phyloP scores from a whole-genome alignment of 2,113 vertebrate genomes.

The Petroica traversi region DNA sequence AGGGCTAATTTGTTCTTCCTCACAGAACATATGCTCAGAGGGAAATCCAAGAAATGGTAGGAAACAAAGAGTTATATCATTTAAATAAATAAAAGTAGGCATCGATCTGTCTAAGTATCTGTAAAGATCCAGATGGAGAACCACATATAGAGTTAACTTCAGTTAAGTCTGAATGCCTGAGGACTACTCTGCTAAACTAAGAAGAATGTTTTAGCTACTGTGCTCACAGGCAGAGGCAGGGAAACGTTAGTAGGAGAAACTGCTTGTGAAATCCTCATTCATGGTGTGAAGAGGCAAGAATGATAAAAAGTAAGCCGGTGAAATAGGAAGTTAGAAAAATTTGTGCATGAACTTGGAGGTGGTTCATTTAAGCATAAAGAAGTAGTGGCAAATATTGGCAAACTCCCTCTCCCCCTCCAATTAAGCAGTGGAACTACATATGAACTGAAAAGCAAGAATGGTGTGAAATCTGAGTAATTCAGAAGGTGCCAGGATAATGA shows the following conservation, averaged over 20 bases:
- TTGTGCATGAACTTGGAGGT: not conserved
- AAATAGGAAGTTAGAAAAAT: not conserved
- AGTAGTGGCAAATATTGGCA: not conserved
- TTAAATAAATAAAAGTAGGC: not conserved
- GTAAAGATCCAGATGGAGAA: not conserved
- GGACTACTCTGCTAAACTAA: not conserved
- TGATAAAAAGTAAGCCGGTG: not conserved
- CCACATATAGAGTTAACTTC: not conserved
- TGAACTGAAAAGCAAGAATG: not conserved
- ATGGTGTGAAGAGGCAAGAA: not conserved
- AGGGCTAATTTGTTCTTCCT: conserved; percentile 6
- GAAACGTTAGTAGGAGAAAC: not conserved
- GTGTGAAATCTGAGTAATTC: not conserved
- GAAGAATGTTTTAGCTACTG: not conserved
- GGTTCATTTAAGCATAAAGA: not conserved
- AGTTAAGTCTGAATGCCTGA: not conserved
- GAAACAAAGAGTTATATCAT: not conserved
- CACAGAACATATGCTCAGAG: not conserved
- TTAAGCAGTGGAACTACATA: not conserved
- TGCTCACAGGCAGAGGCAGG: not conserved
- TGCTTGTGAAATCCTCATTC: not conserved
- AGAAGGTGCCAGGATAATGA: not conserved
- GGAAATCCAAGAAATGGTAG: not conserved
- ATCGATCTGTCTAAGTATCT: not conserved
- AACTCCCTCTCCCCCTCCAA: not conserved